Evolutionary conservation across 2,888 invertebrate species (phyloP).

Genomic region (Hirtodrosophila histrioides): DNA sequence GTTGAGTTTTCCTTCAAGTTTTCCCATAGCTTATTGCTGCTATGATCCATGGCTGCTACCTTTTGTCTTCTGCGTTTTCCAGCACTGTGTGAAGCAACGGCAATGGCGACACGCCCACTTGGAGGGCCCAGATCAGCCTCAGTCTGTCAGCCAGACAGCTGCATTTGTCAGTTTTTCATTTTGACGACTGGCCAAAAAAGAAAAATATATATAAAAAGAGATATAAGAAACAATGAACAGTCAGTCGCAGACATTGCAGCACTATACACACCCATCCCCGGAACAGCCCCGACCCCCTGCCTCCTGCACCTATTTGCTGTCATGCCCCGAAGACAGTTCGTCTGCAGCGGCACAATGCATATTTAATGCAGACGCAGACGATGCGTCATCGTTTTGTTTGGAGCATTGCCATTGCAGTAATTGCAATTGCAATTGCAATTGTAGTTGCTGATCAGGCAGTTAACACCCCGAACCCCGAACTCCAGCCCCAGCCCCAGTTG

Average conservation of each 20-base stretch:
- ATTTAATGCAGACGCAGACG: slow-evolving; percentile 75
- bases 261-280: neutral
- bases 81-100: slow-evolving; percentile 1
- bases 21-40: neutral
- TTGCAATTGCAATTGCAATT: slow-evolving; percentile 48
- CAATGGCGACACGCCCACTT: slow-evolving; percentile 29
- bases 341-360: slow-evolving; percentile 61
- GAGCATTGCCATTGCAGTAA: slow-evolving; percentile 39
- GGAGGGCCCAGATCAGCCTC: slow-evolving; percentile 13
- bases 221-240: slow-evolving; percentile 19
- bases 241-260: slow-evolving; percentile 30
- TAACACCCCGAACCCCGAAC: slow-evolving; percentile 51
- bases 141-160: slow-evolving; percentile 22
- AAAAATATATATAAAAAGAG: slow-evolving; percentile 9
- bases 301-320: slow-evolving; percentile 11
- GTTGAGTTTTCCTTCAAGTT: neutral
- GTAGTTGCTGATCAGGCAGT: slow-evolving; percentile 71
- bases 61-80: slow-evolving; percentile 5
- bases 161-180: slow-evolving; percentile 50
- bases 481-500: slow-evolving; percentile 6
- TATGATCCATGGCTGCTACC: neutral
- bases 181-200: slow-evolving; percentile 41
- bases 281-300: neutral
- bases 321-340: slow-evolving; percentile 62
- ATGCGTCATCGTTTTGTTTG: slow-evolving; percentile 69